Percentiles rank a stretch among this genome's conserved stretches.
These are phyloP conservation scores for Eristalis intricaria DNA, from an alignment of 2,888 invertebrate species.

Conservation along the genomic window DNA sequence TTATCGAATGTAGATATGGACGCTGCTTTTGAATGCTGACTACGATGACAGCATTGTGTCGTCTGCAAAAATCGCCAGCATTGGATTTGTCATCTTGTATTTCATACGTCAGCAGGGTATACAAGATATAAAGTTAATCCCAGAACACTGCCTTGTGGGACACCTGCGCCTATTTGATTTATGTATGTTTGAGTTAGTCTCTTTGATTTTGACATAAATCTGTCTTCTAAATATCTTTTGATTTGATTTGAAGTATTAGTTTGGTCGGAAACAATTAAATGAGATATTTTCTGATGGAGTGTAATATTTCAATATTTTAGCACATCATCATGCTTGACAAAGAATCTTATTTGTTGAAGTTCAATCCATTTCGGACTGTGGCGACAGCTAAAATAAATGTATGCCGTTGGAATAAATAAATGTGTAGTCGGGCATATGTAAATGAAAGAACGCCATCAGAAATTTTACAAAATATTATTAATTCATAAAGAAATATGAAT, in stretches of 20 bases:
- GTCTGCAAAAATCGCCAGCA: not conserved
- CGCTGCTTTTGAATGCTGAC: too few relatives aligned
- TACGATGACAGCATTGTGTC: not conserved
- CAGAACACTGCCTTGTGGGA: not conserved
- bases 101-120: not conserved
- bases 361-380: not conserved
- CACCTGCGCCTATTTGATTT: not conserved
- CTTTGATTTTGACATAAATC: not conserved
- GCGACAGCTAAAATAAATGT: not conserved
- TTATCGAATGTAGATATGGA: too few relatives aligned
- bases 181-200: not conserved
- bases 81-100: not conserved
- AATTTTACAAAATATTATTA: too few relatives aligned
- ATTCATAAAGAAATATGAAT: too few relatives aligned
- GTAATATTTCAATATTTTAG: not conserved
- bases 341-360: not conserved
- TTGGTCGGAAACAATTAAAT: not conserved
- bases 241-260: not conserved
- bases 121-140: not conserved
- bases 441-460: too few relatives aligned
- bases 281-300: not conserved
- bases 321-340: not conserved
- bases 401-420: not conserved
- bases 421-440: not conserved
- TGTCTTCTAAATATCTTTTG: too few relatives aligned